Base-by-base conservation (phyloP, 2,888 invertebrate species). In the Stenotaenia linearis region DNA sequence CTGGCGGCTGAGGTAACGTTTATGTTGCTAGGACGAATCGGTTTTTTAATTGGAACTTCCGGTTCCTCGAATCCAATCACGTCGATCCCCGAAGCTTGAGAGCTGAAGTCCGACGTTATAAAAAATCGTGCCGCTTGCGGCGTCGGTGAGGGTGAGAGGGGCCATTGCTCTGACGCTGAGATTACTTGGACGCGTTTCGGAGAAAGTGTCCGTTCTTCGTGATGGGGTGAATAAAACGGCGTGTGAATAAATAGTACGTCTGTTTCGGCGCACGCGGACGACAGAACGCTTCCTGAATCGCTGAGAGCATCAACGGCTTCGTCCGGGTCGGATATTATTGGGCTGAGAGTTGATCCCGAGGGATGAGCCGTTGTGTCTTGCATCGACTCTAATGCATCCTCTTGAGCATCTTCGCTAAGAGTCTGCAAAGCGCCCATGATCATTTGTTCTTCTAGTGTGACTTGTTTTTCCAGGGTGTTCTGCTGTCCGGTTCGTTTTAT, bases 371-470 rank as follows among this genome's bases (percentile, higher is more conserved):
- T 23, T 1, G 74, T 23, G 18, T n/a, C 83, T 82, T 61, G 83
- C 82, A 78, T 21, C 78, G 82, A 83, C 76, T 93, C 93, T 83
- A 93, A 87, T 69, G 95, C 94, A 88, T 96, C 96, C 88, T 96
- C 96, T 86, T 93, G 91, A 7, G 96, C 96, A 87, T 96, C 96
- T 88, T 96, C 96, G 87, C 95, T 96, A 37, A 96, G 89, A 0
- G 95, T 95, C 87, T 96, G 95, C 80, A 96, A 88, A 1, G 96
- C 95, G 81, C 96, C 96, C 87, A 95, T 95, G 83, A 96, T 96
- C 94, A 95, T 95, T 87, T 96, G 95, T 86, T 96, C 96, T 87
- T 96, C 96, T 83, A 96, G 89, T 0, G 96, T 96, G 80, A 96
- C 95, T 96, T 95, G 94, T 87, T 95, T 95, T 84, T 94, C 94